Evolutionary conservation across 1,140 invertebrate species (phyloP).

Genomic region (Bathynomus jamesi): DNA sequence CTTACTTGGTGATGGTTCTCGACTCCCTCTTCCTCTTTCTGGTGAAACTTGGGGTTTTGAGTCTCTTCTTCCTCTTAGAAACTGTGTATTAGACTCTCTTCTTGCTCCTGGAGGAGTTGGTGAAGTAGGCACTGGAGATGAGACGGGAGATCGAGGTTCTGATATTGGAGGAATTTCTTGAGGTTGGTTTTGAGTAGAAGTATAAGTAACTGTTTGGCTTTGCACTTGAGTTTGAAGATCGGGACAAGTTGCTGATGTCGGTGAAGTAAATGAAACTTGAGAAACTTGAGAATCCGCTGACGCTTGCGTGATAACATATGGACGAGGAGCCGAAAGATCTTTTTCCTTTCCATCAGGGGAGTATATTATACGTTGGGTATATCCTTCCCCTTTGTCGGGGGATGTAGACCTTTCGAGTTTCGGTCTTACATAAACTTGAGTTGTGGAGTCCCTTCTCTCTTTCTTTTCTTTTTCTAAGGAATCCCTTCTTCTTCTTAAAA

Average conservation of each 20-base stretch:
- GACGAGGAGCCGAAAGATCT: slow-evolving; percentile 9
- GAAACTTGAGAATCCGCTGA: slow-evolving; percentile 28
- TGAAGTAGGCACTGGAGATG: slow-evolving; percentile 36
- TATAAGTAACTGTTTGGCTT: neutral
- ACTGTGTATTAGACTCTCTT: slow-evolving; percentile 76
- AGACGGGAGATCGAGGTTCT: slow-evolving; percentile 30
- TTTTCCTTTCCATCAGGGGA: slow-evolving; percentile 29
- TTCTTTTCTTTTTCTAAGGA: slow-evolving; percentile 36
- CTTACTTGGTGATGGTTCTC: slow-evolving; percentile 51
- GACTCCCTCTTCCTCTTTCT: slow-evolving; percentile 44
- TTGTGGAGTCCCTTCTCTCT: slow-evolving; percentile 32
- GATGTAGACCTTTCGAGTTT: slow-evolving; percentile 28
- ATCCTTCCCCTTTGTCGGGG: slow-evolving; percentile 21
- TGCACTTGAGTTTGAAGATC: neutral
- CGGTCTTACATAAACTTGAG: slow-evolving; percentile 29
- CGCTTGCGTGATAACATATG: slow-evolving; percentile 22
- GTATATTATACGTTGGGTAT: slow-evolving; percentile 17
- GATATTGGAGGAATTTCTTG: slow-evolving; percentile 3
- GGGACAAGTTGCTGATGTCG: neutral
- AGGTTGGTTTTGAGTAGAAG: slow-evolving; percentile 12
- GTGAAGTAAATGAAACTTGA: neutral
- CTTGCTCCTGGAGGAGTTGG: slow-evolving; percentile 52
- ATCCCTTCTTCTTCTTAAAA: slow-evolving; percentile 31
- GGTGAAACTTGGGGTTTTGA: slow-evolving; percentile 62
- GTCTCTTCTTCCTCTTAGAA: slow-evolving; percentile 53